Conservation (phyloP, 2,113 vertebrate genomes). For the Microtus oregoni region DNA sequence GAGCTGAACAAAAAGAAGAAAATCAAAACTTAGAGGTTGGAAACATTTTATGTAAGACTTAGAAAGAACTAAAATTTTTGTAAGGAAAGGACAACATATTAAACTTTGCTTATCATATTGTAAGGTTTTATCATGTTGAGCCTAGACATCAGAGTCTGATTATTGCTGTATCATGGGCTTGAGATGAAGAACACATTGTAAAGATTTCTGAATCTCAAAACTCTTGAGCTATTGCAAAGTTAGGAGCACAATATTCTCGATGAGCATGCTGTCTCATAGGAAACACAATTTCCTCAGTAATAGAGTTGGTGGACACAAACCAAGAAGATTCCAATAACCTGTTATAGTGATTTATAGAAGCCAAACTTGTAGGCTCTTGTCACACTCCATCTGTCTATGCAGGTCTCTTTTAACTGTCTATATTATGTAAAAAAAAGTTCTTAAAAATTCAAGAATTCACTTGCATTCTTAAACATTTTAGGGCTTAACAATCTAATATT, state of each 20-base stretch:
- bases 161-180: not conserved
- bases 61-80: not conserved
- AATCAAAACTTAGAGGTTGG: not conserved
- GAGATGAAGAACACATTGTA: not conserved
- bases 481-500: not conserved
- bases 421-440: not conserved
- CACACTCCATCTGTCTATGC: not conserved
- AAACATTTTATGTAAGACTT: not conserved
- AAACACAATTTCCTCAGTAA: not conserved
- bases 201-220: not conserved
- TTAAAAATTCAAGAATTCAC: not conserved
- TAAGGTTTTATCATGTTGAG: not conserved
- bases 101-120: not conserved
- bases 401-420: not conserved
- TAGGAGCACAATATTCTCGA: not conserved
- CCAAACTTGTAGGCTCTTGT: not conserved
- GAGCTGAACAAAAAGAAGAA: not conserved
- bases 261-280: not conserved
- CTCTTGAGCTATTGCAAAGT: not conserved
- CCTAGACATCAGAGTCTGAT: not conserved
- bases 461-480: not conserved
- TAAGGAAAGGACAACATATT: not conserved
- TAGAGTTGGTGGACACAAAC: not conserved
- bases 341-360: not conserved
- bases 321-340: not conserved